Base-by-base conservation (phyloP, 2,888 invertebrate genomes). In the Athalia rosae region DNA sequence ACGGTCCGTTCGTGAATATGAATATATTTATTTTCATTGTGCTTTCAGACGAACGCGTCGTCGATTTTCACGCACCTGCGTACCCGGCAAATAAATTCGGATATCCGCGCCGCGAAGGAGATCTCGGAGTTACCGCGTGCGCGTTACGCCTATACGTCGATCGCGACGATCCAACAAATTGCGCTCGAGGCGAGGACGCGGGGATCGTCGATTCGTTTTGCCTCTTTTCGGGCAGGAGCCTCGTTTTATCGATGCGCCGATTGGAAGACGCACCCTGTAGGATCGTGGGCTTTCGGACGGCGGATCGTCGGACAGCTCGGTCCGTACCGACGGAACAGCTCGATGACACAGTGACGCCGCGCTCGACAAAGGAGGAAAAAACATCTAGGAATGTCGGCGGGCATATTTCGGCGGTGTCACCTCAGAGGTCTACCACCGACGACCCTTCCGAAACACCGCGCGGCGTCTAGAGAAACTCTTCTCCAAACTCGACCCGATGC, bases 321-420 rank as follows among this genome's bases (percentile, higher is more conserved):
- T 56, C 45, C 28, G 28, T 71, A 58, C 71, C 43, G 58, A 71
- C 71, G 71, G 71, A 71, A 71, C 81, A 80, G 79, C 82, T 71
- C 81, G 84, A 87, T 85, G 85, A 85, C 86, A 85, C 81, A 85
- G 85, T 85, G 85, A 86, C 84, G 87, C 86, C 86, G 87, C 86
- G 84, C 82, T 87, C 83, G 85, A 88, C 88, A 87, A 87, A 88
- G 87, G 83, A 85, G 80, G 83, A 87, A 87, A 87, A 88, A 87
- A 87, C 84, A 83, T 87, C 87, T 87, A 87, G 86, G 88, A 87
- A 88, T 88, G 86, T 83, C 84, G 84, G 81, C 85, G 81, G 79
- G 83, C 86, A 88, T 87, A 87, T 88, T 88, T 88, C 87, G 87
- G 87, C 86, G 83, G 87, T 88, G 88, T 88, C 88, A 88, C 87